These are phyloP conservation scores for Penaeus vannamei DNA, from an alignment of 1,140 invertebrate genomes.

Conservation along the genomic window DNA sequence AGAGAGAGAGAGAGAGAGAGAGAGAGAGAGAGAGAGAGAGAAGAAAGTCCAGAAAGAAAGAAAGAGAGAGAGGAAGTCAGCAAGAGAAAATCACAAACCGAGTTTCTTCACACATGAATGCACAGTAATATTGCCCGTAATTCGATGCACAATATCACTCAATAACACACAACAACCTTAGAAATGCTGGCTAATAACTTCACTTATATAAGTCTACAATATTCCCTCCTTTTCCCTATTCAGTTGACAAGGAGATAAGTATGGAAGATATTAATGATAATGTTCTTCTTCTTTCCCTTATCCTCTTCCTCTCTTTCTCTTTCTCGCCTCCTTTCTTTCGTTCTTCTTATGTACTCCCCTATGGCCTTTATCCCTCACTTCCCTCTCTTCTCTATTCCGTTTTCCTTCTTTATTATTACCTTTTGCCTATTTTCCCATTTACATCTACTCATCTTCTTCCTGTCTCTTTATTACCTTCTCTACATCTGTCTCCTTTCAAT, in stretches of 20 bases:
- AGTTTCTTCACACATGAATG: not conserved
- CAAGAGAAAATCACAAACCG: not conserved
- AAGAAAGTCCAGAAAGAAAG: slow-evolving; percentile 1
- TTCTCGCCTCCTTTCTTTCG: slow-evolving; percentile 26
- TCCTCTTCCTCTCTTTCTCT: slow-evolving; percentile 26
- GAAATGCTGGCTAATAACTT: too few relatives aligned
- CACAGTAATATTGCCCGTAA: not conserved
- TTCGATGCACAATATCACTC: too few relatives aligned
- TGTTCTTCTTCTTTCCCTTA: not conserved
- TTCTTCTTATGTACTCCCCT: not conserved
- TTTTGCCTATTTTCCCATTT: not conserved
- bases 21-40: not conserved
- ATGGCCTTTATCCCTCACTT: not conserved
- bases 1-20: too few relatives aligned
- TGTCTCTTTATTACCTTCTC: not conserved
- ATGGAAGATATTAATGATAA: too few relatives aligned
- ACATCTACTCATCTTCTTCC: not conserved
- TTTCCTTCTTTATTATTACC: not conserved
- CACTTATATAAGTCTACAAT: not conserved
- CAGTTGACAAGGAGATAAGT: not conserved
- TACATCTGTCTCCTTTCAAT: not conserved
- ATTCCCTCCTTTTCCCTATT: not conserved
- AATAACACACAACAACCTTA: too few relatives aligned
- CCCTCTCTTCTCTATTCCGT: not conserved
- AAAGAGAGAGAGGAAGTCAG: slow-evolving; percentile 10